Conservation (phyloP, 2,113 vertebrate genomes). For the Calidris pygmaea region DNA sequence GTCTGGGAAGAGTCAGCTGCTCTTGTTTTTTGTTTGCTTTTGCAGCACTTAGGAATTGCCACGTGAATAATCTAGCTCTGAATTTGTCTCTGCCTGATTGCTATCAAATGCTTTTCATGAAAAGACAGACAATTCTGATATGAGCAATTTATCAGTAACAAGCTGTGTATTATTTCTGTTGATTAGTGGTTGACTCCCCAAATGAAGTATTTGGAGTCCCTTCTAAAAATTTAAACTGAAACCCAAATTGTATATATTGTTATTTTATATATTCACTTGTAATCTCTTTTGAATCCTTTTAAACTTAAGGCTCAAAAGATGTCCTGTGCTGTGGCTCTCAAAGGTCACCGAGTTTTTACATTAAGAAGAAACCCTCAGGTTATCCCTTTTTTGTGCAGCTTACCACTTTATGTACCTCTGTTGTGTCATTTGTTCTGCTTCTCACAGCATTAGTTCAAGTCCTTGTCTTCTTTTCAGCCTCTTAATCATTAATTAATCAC, state of each 20-base stretch:
- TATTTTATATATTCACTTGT: background rate
- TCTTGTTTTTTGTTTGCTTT: background rate
- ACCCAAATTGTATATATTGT: background rate
- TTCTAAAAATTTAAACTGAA: background rate
- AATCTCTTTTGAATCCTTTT: background rate
- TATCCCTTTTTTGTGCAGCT: background rate
- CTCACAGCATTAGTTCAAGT: background rate
- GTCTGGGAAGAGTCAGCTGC: background rate
- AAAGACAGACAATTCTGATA: background rate
- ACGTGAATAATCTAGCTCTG: background rate
- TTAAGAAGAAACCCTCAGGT: background rate
- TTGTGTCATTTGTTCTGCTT: background rate
- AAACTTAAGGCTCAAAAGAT: background rate
- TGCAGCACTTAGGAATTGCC: background rate
- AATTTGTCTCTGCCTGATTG: background rate
- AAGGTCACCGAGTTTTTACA: background rate
- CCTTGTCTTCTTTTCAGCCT: conserved; percentile 2
- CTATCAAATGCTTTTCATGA: background rate
- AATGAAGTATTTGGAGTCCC: background rate
- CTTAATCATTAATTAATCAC: conserved; percentile 34
- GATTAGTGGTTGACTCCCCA: background rate
- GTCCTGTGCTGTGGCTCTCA: background rate
- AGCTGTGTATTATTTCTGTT: background rate
- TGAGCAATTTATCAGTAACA: background rate
- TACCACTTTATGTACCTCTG: background rate